Percentiles rank a stretch among this genome's conserved stretches.
These are phyloP conservation scores for Stenodera caucasica DNA, from an alignment of 2,888 invertebrate genomes.

Conservation along the genomic window DNA sequence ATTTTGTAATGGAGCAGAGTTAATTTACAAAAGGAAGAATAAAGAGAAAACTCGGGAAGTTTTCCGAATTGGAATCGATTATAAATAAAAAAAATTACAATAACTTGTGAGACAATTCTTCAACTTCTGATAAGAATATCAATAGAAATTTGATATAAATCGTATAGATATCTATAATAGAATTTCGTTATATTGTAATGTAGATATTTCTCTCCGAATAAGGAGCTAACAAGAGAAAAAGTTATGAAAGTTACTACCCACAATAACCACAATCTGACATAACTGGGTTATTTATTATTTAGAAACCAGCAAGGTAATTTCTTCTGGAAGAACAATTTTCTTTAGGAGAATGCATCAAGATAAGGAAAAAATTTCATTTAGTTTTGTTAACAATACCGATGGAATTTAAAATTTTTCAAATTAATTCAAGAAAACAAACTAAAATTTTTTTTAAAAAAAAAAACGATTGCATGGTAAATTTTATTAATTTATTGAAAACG, in stretches of 20 bases:
- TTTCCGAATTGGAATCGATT: background rate
- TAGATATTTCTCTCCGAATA: background rate
- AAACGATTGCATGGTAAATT: too few relatives aligned
- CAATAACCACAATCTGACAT: background rate
- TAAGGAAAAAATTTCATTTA: slow-evolving; percentile 1
- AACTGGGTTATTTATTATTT: background rate
- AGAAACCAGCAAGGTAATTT: slow-evolving; percentile 2
- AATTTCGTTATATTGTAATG: background rate
- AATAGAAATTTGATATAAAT: background rate
- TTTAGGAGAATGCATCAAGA: background rate
- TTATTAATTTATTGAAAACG: too few relatives aligned
- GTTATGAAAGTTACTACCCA: background rate
- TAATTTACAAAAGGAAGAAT: background rate
- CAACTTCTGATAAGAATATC: background rate
- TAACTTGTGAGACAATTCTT: background rate
- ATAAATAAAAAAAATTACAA: background rate
- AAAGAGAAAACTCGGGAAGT: background rate
- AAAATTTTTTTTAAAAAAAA: background rate
- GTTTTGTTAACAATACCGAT: background rate
- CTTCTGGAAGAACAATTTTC: background rate
- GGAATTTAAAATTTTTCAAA: background rate
- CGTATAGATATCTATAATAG: background rate
- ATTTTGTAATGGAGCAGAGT: background rate
- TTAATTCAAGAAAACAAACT: background rate
- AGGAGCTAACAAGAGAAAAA: background rate